Base-by-base conservation (phyloP, 2,797 vertebrate species). In the Dallia pectoralis region DNA sequence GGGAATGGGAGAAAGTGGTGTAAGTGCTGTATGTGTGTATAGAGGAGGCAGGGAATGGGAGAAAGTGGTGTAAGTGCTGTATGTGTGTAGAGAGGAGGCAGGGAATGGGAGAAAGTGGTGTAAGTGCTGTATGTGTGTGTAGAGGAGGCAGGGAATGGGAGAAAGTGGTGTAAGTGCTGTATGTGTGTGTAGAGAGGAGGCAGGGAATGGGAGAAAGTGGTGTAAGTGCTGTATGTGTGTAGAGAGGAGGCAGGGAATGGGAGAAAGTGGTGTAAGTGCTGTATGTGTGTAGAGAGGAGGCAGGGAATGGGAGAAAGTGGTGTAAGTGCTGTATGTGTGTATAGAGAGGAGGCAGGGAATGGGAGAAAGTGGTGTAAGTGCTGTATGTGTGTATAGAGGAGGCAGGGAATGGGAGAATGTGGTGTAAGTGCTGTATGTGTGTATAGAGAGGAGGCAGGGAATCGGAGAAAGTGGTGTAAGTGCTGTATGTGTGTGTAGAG, bases 141-240 rank as follows among this genome's bases (percentile, higher is more conserved):
- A 67, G 44, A 29, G 69, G 61, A 44, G 62, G 72, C 70, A 77
- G 44, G 16, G 19, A 66, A 44, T 22, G 71, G 63, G 30, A 15
- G 36, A 33, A 22, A 22, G 51, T 22, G n/a, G n/a, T 53, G 51
- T 53, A 22, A 53, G 11, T 11, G 22, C 9, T 59, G 14, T 59
- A 18, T 59, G 29, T 32, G 32, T 18, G 74, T 49, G 53, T 59
- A 67, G 44, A 29, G 69, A n/a, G 61, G 53, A 64, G 72, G 71
- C 77, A 40, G 49, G 56, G 66, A 49, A 72, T 12, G 66, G 49
- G 76, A 68, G 72, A 16, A 69, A 69, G 76, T 81, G 59, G n/a
- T n/a, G n/a, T n/a, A n/a, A n/a, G n/a, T n/a, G n/a, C n/a, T n/a
- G n/a, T n/a, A n/a, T 70, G 75, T 82, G 67, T 71, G 63, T 15